phyloP scores from a whole-genome alignment of 1,140 invertebrate genomes.

The Rhyacophila brunnea region DNA sequence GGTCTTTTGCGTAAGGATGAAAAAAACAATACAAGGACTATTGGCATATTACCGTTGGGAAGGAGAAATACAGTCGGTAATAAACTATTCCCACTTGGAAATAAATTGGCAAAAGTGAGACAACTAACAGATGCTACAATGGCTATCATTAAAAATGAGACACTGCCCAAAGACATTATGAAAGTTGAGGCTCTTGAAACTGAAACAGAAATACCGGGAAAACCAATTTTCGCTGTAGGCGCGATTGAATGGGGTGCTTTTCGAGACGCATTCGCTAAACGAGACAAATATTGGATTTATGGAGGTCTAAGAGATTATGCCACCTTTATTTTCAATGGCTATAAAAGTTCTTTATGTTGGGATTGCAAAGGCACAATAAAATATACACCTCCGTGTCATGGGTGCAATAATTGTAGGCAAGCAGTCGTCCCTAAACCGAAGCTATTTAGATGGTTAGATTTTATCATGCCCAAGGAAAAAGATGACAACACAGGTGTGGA shows the following conservation, averaged over 20 bases:
- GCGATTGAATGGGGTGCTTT: slow-evolving; percentile 81
- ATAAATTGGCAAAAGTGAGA: slow-evolving; percentile 59
- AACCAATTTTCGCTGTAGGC: slow-evolving; percentile 77
- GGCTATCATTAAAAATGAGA: slow-evolving; percentile 74
- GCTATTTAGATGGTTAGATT: slow-evolving; percentile 38
- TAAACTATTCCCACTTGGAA: slow-evolving; percentile 60
- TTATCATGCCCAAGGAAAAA: slow-evolving; percentile 20
- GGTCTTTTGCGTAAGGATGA: slow-evolving; percentile 72
- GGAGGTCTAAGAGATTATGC: slow-evolving; percentile 71
- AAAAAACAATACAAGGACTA: slow-evolving; percentile 61
- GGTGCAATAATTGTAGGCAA: slow-evolving; percentile 74
- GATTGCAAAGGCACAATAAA: slow-evolving; percentile 66
- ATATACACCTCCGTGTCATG: slow-evolving; percentile 76
- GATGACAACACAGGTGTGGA: slow-evolving; percentile 40
- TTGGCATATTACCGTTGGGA: slow-evolving; percentile 85
- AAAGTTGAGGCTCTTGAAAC: slow-evolving; percentile 68
- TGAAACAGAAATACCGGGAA: slow-evolving; percentile 51
- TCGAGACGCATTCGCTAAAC: slow-evolving; percentile 70
- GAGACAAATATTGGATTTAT: slow-evolving; percentile 86
- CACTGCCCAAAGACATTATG: slow-evolving; percentile 74
- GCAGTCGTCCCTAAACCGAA: slow-evolving; percentile 39
- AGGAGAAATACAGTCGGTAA: slow-evolving; percentile 71
- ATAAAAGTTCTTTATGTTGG: slow-evolving; percentile 66
- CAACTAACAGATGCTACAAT: slow-evolving; percentile 77
- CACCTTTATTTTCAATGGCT: slow-evolving; percentile 70